Evolutionary conservation across 2,888 invertebrate species (phyloP), one percentile per base, ranked within the genome.

Genomic region (Caenorhabditis auriculariae): DNA sequence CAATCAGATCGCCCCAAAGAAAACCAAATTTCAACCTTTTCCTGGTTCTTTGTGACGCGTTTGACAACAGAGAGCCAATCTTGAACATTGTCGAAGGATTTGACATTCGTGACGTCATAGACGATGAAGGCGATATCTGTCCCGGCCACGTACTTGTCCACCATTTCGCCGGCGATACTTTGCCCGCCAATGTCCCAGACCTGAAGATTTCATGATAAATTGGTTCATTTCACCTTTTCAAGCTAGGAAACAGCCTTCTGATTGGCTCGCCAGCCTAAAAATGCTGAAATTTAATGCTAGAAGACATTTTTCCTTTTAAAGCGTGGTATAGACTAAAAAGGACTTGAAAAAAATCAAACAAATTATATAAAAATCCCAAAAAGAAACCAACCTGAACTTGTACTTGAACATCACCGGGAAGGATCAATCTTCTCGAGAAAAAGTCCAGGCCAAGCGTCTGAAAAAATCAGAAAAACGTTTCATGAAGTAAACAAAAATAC

Each of bases 111-210:
- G 53, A 91, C 87, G 81, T 92, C 91, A 81, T 91, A 91, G 1
- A 91, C 89, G 64, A 91, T 84, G 49, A 91, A 82, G 50, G 91
- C 86, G n/a, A 84, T 84, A 72, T 84, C 81, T 49, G 83, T 84
- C n/a, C 60, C 63, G 4, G 46, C 49, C 19, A 86, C 76, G 75
- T 86, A 86, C 72, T 86, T 86, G 70, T 87, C 88, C 41, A 92
- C 84, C 91, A 92, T 91, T 59, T 86, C 85, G 7, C 90, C 89
- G 44, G 86, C 86, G 12, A 90, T 84, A 35, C 90, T 88, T 66
- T 88, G 87, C 21, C 92, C 91, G 42, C 90, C 90, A 52, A 92
- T 87, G 82, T 93, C 92, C 85, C 91, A 91, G 28, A 93, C 86
- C 82, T 90, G 88, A 24, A 79, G 74, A 28, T 29, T 27, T 21